Evolutionary conservation across 2,888 invertebrate genomes (phyloP), one percentile per base, ranked within the genome.

Genomic region (Taphrorychus bicolor): DNA sequence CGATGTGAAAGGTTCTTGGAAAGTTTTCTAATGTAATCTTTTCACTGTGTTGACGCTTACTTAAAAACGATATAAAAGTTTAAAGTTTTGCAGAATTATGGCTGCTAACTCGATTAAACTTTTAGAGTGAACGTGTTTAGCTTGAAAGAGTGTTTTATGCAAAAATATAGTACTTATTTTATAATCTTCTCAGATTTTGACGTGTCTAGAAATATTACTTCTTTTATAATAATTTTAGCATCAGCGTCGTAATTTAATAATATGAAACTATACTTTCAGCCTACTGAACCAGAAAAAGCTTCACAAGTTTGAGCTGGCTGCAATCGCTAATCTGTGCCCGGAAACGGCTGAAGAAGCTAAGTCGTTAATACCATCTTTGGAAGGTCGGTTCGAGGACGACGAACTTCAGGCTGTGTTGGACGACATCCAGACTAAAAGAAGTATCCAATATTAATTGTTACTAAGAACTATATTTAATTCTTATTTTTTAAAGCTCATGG

Each of bases 341-440:
- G 98, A 98, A 84, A 97, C 94, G 42, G 93, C 98, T 0, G 98
- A 99, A 79, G 99, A 99, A 85, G 98, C 98, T 0, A 98, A 98
- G 84, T 94, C 98, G 16, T 84, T 98, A 9, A 97, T 99, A 79
- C 98, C 98, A 66, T 97, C 97, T 72, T 84, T 99, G 71, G 98
- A 98, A 83, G 97, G 97, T 41, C 89, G 98, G 75, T 94, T 98
- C 84, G 97, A 98, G 83, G 98, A 99, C 82, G 98, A 98, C 80
- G 98, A 98, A 83, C 85, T 99, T n/a, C 88, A 97, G 75, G 93
- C 96, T 79, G 91, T 98, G 75, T 85, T 99, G 68, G 98, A 99
- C 80, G 98, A 99, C 80, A 97, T 99, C 80, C 97, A 98, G 83
- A 97, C 97, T 0, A 98, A 99, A 82, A 88, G 97, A 79, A 98